A percentile compares a stretch with the other conserved stretches of the same genome.
Conservation (phyloP, 2,113 vertebrate genomes). For the Leptodactylus fuscus region DNA sequence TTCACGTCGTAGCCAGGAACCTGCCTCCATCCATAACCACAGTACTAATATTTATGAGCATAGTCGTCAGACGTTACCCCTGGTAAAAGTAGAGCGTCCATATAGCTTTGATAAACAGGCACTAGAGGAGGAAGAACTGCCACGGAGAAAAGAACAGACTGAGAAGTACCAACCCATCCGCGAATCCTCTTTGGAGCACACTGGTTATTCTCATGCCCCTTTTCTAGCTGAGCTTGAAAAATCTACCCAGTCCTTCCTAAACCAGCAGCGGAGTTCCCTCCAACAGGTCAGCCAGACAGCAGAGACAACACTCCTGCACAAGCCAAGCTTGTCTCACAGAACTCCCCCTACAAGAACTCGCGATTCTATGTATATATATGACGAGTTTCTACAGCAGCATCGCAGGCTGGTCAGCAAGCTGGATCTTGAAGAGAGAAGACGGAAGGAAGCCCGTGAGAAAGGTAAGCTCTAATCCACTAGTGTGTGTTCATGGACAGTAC, state of each 20-base stretch:
- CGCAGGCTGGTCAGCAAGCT: conserved; percentile 92
- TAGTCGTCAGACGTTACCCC: conserved; percentile 73
- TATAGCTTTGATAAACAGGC: conserved; percentile 77
- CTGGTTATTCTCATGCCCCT: conserved; percentile 74
- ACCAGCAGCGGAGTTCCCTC: conserved; percentile 84
- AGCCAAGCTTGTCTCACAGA: conserved; percentile 74
- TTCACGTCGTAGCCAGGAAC: conserved; percentile 77
- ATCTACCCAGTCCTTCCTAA: conserved; percentile 87
- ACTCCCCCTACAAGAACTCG: conserved; percentile 69
- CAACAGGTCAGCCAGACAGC: conserved; percentile 77
- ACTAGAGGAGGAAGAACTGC: conserved; percentile 74
- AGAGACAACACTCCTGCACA: conserved; percentile 73
- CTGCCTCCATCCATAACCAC: conserved; percentile 74
- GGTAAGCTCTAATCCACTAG: conserved; percentile 70
- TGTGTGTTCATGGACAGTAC: not conserved
- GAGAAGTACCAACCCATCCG: conserved; percentile 84
- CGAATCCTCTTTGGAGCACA: conserved; percentile 76
- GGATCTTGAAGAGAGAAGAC: conserved; percentile 91
- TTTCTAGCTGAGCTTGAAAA: conserved; percentile 93
- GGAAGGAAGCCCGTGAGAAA: conserved; percentile 92
- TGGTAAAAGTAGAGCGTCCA: conserved; percentile 78
- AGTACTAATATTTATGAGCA: conserved; percentile 78
- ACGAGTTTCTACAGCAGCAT: conserved; percentile 92
- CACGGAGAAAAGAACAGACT: conserved; percentile 74
- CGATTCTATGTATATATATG: conserved; percentile 86